phyloP scores from a whole-genome alignment of 2,113 vertebrate species.

The Smithornis capensis region DNA sequence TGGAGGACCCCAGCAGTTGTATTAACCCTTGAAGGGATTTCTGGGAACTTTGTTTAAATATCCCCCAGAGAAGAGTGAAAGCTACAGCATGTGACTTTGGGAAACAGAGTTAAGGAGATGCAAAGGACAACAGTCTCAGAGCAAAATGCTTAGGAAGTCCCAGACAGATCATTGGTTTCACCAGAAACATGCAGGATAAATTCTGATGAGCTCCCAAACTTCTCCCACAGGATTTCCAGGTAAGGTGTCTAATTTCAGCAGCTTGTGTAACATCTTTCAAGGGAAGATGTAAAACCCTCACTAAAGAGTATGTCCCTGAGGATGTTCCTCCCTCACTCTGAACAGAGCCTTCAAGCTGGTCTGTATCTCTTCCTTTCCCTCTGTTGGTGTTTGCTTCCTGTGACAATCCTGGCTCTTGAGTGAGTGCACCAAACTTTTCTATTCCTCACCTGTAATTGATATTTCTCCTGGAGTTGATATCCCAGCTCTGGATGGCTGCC shows the following conservation, averaged over 20 bases:
- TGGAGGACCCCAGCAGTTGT: not conserved
- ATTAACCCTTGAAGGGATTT: not conserved
- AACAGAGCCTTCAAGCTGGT: not conserved
- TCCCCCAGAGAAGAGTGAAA: not conserved
- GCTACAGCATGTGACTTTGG: not conserved
- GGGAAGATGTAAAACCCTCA: not conserved
- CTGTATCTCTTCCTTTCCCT: not conserved
- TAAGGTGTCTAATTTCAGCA: not conserved
- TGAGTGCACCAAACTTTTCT: not conserved
- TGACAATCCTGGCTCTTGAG: not conserved
- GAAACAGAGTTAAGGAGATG: not conserved
- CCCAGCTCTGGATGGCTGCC: slow-evolving; percentile 97
- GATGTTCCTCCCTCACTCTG: not conserved
- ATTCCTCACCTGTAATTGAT: slow-evolving; percentile 92
- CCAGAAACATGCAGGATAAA: not conserved
- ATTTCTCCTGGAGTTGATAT: slow-evolving; percentile 94
- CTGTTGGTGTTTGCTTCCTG: not conserved
- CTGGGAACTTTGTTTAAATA: not conserved
- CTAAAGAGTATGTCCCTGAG: not conserved
- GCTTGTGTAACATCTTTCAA: not conserved
- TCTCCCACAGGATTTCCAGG: not conserved
- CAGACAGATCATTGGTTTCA: not conserved
- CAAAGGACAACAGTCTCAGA: not conserved
- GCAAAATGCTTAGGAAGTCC: not conserved
- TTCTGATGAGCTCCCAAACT: not conserved